Percentiles rank a stretch among this genome's conserved stretches.
Conservation (phyloP, 35 echinoderm and acorn worm species). For the Strongylocentrotus purpuratus region DNA sequence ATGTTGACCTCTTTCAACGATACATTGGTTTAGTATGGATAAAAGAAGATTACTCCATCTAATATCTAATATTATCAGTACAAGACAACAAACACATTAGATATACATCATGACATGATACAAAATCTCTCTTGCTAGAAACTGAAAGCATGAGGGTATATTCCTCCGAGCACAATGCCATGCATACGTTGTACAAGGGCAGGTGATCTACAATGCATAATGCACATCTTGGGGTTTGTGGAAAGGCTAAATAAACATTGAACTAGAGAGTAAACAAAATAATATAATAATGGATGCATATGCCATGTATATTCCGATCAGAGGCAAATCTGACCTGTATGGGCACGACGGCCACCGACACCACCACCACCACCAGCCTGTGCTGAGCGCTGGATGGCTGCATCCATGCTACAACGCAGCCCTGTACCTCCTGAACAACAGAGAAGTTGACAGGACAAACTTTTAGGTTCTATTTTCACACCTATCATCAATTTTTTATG, state of each 20-base stretch:
- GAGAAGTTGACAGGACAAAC: conserved; percentile 20
- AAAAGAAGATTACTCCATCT: too few species aligned
- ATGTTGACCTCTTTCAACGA: too few species aligned
- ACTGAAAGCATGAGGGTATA: not conserved
- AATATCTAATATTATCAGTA: too few species aligned
- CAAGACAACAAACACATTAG: not conserved
- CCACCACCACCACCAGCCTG: conserved; percentile 21
- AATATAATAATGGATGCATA: not conserved
- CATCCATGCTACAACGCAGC: conserved; percentile 27
- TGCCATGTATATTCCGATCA: conserved; percentile 27
- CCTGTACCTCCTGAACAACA: conserved; percentile 13
- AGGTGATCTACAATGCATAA: not conserved
- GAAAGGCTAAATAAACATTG: not conserved
- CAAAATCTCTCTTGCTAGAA: not conserved
- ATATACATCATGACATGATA: not conserved
- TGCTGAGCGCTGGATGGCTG: conserved; percentile 23
- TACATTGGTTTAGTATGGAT: too few species aligned
- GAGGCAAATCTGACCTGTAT: conserved; percentile 22
- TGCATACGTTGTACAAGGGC: not conserved
- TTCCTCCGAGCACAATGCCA: not conserved
- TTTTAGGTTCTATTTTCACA: not conserved
- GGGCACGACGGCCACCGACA: not conserved
- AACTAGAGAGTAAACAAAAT: not conserved
- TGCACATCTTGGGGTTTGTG: not conserved
- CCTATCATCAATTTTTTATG: not conserved